Evolutionary conservation across 2,888 invertebrate species (phyloP).

Genomic region (Epirrhoe tristata): DNA sequence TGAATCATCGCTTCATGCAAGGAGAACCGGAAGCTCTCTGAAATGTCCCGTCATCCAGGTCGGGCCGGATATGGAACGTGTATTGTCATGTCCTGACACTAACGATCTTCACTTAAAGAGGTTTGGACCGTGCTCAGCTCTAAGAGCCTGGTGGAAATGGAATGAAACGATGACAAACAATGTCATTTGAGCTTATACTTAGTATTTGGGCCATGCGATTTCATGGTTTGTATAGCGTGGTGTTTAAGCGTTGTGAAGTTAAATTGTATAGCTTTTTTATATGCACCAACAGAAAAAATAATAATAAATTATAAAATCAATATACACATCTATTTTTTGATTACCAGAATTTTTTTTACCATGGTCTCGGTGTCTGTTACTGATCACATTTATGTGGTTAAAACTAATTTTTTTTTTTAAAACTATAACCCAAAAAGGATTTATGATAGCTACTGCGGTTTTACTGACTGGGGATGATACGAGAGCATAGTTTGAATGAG

Average conservation of each 20-base stretch:
- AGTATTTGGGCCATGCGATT: slow-evolving; percentile 4
- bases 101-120: slow-evolving; percentile 48
- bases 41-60: slow-evolving; percentile 64
- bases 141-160: slow-evolving; percentile 34
- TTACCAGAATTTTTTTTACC: too few species aligned
- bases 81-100: slow-evolving; percentile 57
- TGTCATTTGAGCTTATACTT: slow-evolving; percentile 23
- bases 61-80: slow-evolving; percentile 65
- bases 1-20: slow-evolving; percentile 61
- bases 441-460: too few species aligned
- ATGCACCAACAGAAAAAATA: neutral
- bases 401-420: too few species aligned
- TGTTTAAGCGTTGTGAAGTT: neutral
- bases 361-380: too few species aligned
- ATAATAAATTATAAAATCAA: too few species aligned
- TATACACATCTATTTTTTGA: too few species aligned
- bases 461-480: too few species aligned
- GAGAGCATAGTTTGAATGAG: too few species aligned
- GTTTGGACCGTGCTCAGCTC: slow-evolving; percentile 40
- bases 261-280: neutral
- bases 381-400: too few species aligned
- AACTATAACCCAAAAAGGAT: too few species aligned
- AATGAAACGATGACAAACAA: slow-evolving; percentile 36
- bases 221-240: neutral
- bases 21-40: slow-evolving; percentile 50